These are phyloP conservation scores for Aspidoscelis tigris DNA, from an alignment of 2,113 vertebrate species.

Conservation along the genomic window DNA sequence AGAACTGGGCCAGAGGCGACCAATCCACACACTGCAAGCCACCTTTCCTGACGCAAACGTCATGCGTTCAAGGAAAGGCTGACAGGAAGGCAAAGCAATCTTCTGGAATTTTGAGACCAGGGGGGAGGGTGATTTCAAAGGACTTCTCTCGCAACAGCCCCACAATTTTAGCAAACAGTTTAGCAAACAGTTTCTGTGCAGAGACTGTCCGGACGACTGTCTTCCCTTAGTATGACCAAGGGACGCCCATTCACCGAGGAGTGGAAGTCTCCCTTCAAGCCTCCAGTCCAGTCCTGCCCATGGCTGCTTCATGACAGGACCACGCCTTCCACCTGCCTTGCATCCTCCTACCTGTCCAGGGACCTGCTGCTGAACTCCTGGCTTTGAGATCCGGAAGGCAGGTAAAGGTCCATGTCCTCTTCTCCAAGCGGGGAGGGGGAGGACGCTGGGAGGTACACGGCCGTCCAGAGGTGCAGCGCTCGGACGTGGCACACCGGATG, in stretches of 20 bases:
- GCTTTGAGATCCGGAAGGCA: slow-evolving; percentile 82
- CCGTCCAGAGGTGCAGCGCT: slow-evolving; percentile 94
- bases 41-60: no score
- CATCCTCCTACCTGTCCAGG: slow-evolving; percentile 86
- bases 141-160: not conserved
- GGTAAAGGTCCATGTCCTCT: slow-evolving; percentile 91
- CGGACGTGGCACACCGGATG: slow-evolving; percentile 98
- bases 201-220: no score
- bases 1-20: not conserved
- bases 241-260: no score
- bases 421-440: slow-evolving; percentile 93
- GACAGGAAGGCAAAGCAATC: not conserved
- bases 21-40: not conserved
- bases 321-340: no score
- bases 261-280: no score
- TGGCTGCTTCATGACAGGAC: no score
- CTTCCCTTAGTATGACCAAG: no score
- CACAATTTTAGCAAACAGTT: not conserved
- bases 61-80: no score
- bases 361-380: slow-evolving; percentile 91
- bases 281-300: no score
- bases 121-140: not conserved
- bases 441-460: slow-evolving; percentile 94
- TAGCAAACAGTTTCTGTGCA: no score
- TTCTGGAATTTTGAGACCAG: not conserved